Conservation (phyloP, 2,113 vertebrate genomes). For the Oryzias curvinotus region DNA sequence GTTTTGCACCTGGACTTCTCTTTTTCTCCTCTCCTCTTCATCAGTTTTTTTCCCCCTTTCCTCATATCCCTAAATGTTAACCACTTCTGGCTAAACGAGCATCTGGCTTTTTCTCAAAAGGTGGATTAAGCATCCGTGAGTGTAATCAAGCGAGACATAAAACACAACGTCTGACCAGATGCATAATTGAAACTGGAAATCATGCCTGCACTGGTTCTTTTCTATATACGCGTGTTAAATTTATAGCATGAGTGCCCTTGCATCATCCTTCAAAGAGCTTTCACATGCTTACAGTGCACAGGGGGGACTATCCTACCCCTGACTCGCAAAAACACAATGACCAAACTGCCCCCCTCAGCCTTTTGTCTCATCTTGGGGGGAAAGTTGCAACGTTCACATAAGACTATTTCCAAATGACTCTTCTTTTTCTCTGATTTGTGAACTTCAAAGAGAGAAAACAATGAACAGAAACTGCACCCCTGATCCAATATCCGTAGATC, state of each 20-base stretch:
- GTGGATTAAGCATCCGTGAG: conserved; percentile 47
- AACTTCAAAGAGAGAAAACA: conserved; percentile 40
- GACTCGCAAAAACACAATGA: conserved; percentile 17
- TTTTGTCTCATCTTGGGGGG: conserved; percentile 10
- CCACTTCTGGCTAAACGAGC: conserved; percentile 58
- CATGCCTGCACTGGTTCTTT: conserved; percentile 21
- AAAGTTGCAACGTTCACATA: conserved; percentile 6
- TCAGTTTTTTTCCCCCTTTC: conserved; percentile 27
- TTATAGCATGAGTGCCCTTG: conserved; percentile 29
- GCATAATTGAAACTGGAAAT: conserved; percentile 72
- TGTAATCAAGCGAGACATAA: conserved; percentile 69
- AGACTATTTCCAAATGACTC: conserved; percentile 4
- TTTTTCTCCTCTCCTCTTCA: conserved; percentile 44
- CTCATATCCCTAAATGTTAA: conserved; percentile 59
- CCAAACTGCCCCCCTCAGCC: conserved; percentile 15
- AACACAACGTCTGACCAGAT: conserved; percentile 65
- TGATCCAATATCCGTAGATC: conserved; percentile 24
- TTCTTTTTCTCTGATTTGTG: conserved; percentile 13
- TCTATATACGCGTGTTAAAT: conserved; percentile 2
- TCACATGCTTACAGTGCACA: conserved; percentile 36
- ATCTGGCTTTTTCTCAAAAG: conserved; percentile 52
- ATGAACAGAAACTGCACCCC: conserved; percentile 10
- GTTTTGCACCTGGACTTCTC: conserved; percentile 34
- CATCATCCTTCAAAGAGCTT: conserved; percentile 34
- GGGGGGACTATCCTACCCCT: conserved; percentile 6